Conservation (phyloP, 1,140 invertebrate genomes). For the Dinothrombium tinctorium region DNA sequence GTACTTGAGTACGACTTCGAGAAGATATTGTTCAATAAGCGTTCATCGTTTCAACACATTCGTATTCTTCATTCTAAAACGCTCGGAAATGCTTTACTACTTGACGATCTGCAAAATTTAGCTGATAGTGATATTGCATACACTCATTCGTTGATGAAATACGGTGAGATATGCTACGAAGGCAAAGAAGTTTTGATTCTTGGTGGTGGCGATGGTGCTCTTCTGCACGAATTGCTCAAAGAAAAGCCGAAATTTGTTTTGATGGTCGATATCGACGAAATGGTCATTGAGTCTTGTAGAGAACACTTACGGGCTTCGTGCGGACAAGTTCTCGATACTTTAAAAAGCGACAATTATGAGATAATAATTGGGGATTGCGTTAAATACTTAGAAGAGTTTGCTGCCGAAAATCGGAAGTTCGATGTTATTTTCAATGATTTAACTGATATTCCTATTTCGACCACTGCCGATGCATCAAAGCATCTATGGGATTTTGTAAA, state of each 20-base stretch:
- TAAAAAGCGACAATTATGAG: conserved; percentile 55
- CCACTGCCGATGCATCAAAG: background rate
- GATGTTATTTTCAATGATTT: conserved; percentile 81
- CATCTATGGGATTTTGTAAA: conserved; percentile 61
- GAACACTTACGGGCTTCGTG: conserved; percentile 58
- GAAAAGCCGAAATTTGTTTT: conserved; percentile 65
- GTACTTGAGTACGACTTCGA: conserved; percentile 80
- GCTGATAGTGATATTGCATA: conserved; percentile 75
- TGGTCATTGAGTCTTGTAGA: conserved; percentile 62
- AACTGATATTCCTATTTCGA: conserved; percentile 60
- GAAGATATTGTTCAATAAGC: conserved; percentile 48
- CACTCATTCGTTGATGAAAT: conserved; percentile 69
- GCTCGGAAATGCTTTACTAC: conserved; percentile 59
- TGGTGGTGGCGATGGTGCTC: conserved; percentile 73
- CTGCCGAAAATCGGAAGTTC: conserved; percentile 49
- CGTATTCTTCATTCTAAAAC: conserved; percentile 69
- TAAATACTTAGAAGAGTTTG: conserved; percentile 48
- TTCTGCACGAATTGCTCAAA: conserved; percentile 67
- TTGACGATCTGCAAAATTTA: conserved; percentile 78
- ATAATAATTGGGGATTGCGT: conserved; percentile 74
- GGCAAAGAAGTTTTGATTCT: conserved; percentile 78
- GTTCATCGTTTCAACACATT: conserved; percentile 61
- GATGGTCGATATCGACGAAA: conserved; percentile 77
- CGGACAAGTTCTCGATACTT: conserved; percentile 54
- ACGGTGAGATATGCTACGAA: conserved; percentile 51